These are phyloP conservation scores for Acrossocheilus fasciatus DNA, from an alignment of 2,797 vertebrate genomes.

Conservation along the genomic window DNA sequence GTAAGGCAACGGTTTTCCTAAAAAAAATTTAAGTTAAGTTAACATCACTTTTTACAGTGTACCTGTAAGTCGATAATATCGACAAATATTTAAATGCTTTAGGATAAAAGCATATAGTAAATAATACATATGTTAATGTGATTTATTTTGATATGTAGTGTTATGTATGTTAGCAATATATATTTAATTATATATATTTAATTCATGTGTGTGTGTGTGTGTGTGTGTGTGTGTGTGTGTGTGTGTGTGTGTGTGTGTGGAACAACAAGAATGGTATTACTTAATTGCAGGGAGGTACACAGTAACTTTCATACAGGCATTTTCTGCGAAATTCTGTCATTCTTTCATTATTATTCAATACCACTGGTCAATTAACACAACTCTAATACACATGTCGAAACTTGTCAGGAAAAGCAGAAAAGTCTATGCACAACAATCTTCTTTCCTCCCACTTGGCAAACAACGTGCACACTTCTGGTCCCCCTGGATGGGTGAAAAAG, in stretches of 20 bases:
- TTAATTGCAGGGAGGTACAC: background rate
- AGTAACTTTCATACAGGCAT: background rate
- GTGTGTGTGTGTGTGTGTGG: background rate
- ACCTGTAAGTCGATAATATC: background rate
- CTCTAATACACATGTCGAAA: background rate
- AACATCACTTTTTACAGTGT: no score
- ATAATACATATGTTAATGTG: background rate
- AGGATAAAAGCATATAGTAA: background rate
- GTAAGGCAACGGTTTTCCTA: no score
- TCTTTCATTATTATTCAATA: conserved; percentile 2
- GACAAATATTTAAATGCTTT: background rate
- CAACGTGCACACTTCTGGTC: conserved; percentile 37
- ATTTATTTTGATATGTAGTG: background rate
- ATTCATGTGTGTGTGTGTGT: background rate
- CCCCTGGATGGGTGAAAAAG: conserved; percentile 13
- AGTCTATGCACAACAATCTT: conserved; percentile 9
- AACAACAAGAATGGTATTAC: background rate
- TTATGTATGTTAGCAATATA: background rate
- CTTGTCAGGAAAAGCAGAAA: conserved; percentile 34
- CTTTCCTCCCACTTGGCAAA: background rate
- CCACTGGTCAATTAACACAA: conserved; percentile 7
- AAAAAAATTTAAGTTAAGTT: no score
- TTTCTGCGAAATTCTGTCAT: background rate
- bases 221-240: background rate
- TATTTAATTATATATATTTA: background rate